Evolutionary conservation across 35 echinoderm and acorn worm species (phyloP), one percentile per base, ranked within the genome.

Genomic region (Apostichopus californicus): DNA sequence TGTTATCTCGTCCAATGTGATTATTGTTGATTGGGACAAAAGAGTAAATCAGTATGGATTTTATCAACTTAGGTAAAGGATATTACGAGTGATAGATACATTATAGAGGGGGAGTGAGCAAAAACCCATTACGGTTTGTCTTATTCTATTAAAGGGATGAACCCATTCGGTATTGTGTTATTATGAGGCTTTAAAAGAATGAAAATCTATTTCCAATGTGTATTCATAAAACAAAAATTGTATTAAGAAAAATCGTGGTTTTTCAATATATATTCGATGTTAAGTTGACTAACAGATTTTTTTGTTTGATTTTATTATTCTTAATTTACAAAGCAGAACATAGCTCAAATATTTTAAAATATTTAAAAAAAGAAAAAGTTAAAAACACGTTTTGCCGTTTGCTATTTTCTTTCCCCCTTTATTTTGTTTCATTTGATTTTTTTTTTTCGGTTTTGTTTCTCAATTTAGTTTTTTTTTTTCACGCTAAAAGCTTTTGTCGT

Each of bases 11-110:
- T 56, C 57, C 17, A 85, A 85, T 85, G 58, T 52, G 81, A 85
- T 57, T 85, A 85, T 85, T 85, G 81, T 85, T 85, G 54, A 85
- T 85, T 85, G 18, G 55, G 56, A 85, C 81, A 85, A 85, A 22
- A 85, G 81, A 59, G 56, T 22, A 85, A 85, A 59, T 59, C 55
- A n/a, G 81, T 58, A 60, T 58, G 57, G 81, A 85, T 57, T 85
- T 18, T 85, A 85, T 59, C 81, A 85, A 85, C 81, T 60, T 85
- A 85, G 55, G 17, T 85, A 56, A 9, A 56, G 78, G 55, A 59
- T 85, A 54, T 59, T 85, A 46, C 34, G 34, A 46, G 34, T 46
- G 34, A 46, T 46, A 46, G 81, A 59, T 10, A 59, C 21, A 58
- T 54, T 54, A 85, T 56, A 8, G 18, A 25, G 34, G 34, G 34